Percentiles rank a stretch among this genome's conserved stretches.
phyloP scores from a whole-genome alignment of 92 coral and sea anemone species.

The Umimayanthus chanpuru region DNA sequence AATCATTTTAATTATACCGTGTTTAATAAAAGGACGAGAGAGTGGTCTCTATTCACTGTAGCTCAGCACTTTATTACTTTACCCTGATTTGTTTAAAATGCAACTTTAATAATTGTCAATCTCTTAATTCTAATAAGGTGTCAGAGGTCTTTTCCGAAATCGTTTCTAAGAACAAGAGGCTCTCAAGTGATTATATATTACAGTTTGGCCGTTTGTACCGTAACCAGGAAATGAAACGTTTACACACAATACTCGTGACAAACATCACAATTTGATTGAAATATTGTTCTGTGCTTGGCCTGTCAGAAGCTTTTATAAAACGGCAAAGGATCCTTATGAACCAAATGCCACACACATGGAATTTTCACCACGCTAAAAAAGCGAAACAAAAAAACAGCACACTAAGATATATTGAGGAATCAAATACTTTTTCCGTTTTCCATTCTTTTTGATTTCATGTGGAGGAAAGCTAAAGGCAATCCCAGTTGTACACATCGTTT shows the following conservation, averaged over 20 bases:
- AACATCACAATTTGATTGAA: slow-evolving; percentile 28
- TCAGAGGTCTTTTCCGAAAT: slow-evolving; percentile 31
- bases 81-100: slow-evolving; percentile 42
- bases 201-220: slow-evolving; percentile 4
- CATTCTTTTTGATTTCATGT: neutral
- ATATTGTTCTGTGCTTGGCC: slow-evolving; percentile 5
- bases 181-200: slow-evolving; percentile 41
- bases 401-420: too few species aligned
- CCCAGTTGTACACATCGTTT: neutral
- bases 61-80: slow-evolving; percentile 33
- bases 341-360: slow-evolving; percentile 42
- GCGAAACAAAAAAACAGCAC: neutral
- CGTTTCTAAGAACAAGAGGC: slow-evolving; percentile 39
- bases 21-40: slow-evolving; percentile 30
- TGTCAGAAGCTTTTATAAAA: neutral
- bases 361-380: neutral
- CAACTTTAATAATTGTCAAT: slow-evolving; percentile 43
- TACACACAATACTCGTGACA: slow-evolving; percentile 26
- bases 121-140: slow-evolving; percentile 38
- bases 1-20: slow-evolving; percentile 43
- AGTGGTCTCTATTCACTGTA: slow-evolving; percentile 30
- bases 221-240: slow-evolving; percentile 45
- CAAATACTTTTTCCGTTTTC: neutral
- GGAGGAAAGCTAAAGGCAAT: neutral
- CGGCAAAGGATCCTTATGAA: neutral